A percentile compares a stretch with the other conserved stretches of the same genome.
phyloP scores from a whole-genome alignment of 2,888 invertebrate genomes.

The Metalampra italica region DNA sequence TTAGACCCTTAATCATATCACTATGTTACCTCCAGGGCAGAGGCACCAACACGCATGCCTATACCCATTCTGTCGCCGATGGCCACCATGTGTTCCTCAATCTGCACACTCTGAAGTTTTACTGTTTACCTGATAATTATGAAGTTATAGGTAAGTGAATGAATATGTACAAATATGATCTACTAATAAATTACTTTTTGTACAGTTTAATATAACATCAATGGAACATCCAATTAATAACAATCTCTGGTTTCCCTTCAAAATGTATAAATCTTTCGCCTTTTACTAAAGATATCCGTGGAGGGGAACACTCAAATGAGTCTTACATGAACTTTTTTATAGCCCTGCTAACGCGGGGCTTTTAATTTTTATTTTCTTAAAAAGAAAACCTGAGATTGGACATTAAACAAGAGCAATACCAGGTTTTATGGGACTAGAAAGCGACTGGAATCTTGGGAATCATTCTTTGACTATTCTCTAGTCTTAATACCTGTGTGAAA shows the following conservation, averaged over 20 bases:
- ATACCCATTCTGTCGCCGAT: constrained; percentile 98
- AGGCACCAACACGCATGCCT: constrained; percentile 98
- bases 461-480: too few species aligned
- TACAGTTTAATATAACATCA: too few species aligned
- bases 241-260: constrained; percentile 84
- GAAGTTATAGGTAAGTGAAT: constrained; percentile 92
- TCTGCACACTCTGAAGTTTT: constrained; percentile 97
- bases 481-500: too few species aligned
- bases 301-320: constrained; percentile 85
- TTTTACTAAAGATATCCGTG: constrained; percentile 90
- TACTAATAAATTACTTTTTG: not conserved
- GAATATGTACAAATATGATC: not conserved
- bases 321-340: constrained; percentile 53
- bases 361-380: too few species aligned
- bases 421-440: too few species aligned
- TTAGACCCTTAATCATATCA: too few species aligned
- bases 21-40: constrained; percentile 82
- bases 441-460: too few species aligned
- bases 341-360: constrained; percentile 7
- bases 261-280: constrained; percentile 86
- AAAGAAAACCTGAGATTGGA: too few species aligned
- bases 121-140: constrained; percentile 99
- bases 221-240: too few species aligned
- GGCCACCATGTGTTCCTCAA: constrained; percentile 99
- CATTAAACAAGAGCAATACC: too few species aligned